Conservation (phyloP, 2,888 invertebrate species). For the Ophion obscuratus region DNA sequence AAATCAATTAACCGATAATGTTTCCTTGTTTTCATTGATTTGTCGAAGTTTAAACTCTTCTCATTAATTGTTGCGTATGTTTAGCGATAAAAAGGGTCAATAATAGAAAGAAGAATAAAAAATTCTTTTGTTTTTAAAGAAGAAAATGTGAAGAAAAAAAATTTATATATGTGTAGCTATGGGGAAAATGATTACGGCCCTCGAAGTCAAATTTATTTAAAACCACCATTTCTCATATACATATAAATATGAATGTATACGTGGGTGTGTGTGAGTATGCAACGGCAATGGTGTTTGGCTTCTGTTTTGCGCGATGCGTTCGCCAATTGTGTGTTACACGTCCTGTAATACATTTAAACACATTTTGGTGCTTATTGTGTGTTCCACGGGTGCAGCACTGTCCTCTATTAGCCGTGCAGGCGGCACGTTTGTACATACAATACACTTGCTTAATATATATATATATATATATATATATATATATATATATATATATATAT, state of each 20-base stretch:
- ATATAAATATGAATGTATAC: not conserved
- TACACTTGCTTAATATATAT: conserved; percentile 28
- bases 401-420: conserved; percentile 61
- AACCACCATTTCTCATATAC: not conserved
- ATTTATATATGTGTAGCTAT: too few relatives aligned
- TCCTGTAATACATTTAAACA: conserved; percentile 67
- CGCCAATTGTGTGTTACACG: conserved; percentile 66
- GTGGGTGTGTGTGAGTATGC: not conserved
- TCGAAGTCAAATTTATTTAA: not conserved
- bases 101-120: too few relatives aligned
- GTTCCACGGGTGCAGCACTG: conserved; percentile 56
- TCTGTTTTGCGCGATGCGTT: conserved; percentile 44
- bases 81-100: too few relatives aligned
- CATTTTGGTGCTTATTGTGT: conserved; percentile 63
- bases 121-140: too few relatives aligned
- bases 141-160: too few relatives aligned
- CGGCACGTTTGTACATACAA: conserved; percentile 58
- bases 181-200: too few relatives aligned
- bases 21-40: too few relatives aligned
- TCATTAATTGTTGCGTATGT: too few relatives aligned
- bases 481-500: conserved; percentile 3
- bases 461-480: conserved; percentile 6
- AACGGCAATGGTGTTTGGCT: conserved; percentile 8
- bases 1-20: too few relatives aligned
- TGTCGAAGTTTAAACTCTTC: too few relatives aligned